Percentiles rank a stretch among this genome's conserved stretches.
Evolutionary conservation across 2,113 vertebrate genomes (phyloP).

Genomic region (Erythrolamprus reginae): DNA sequence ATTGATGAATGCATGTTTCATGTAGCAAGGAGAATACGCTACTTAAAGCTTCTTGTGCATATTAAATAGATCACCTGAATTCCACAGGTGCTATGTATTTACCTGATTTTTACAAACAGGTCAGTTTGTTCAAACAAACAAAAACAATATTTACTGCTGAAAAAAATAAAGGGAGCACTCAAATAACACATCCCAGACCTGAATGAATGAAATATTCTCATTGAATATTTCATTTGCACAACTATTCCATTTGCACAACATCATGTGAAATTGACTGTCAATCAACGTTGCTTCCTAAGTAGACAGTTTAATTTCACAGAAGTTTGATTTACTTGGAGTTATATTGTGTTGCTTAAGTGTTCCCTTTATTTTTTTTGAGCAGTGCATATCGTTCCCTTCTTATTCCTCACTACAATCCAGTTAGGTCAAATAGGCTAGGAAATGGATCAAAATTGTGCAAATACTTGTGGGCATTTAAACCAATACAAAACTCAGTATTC

Average conservation of each 20-base stretch:
- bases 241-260: too few relatives aligned
- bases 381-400: not conserved
- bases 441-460: not conserved
- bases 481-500: not conserved
- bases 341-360: too few relatives aligned
- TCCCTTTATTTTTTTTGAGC: too few relatives aligned
- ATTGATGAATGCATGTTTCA: not conserved
- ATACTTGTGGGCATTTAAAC: not conserved
- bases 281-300: too few relatives aligned
- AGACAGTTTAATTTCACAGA: too few relatives aligned
- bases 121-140: not conserved
- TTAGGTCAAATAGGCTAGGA: not conserved
- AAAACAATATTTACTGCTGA: not conserved
- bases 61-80: not conserved
- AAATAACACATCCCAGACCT: too few relatives aligned
- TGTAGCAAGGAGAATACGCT: too few relatives aligned
- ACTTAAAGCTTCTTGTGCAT: not conserved
- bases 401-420: not conserved
- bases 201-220: too few relatives aligned
- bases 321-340: too few relatives aligned
- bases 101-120: not conserved
- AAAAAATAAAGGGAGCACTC: too few relatives aligned
- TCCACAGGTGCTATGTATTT: not conserved
- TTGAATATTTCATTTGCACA: too few relatives aligned
- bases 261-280: too few relatives aligned